Conservation (phyloP, 2,797 vertebrate genomes). For the Adrianichthys oophorus region DNA sequence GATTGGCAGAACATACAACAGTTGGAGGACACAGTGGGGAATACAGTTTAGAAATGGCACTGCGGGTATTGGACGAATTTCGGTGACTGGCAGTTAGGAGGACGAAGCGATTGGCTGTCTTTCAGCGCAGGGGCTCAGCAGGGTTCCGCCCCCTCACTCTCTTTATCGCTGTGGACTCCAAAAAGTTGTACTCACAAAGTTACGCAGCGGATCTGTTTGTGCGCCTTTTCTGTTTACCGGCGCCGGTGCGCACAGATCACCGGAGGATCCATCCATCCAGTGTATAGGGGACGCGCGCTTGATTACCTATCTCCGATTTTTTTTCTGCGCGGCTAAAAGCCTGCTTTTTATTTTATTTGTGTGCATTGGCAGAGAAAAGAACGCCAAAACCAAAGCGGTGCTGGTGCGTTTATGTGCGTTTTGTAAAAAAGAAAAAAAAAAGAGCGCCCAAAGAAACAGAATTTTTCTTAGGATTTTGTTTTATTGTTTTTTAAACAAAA, state of each 20-base stretch:
- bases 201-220: slow-evolving; percentile 73
- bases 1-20: slow-evolving; percentile 97
- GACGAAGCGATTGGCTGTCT: slow-evolving; percentile 94
- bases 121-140: slow-evolving; percentile 91
- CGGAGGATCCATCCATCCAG: slow-evolving; percentile 32
- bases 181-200: slow-evolving; percentile 86
- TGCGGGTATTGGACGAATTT: slow-evolving; percentile 95
- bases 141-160: slow-evolving; percentile 89
- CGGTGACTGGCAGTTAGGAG: slow-evolving; percentile 95
- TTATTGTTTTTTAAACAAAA: too few species aligned
- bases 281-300: slow-evolving; percentile 29
- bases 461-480: too few species aligned
- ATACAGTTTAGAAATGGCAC: slow-evolving; percentile 92
- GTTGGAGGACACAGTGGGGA: slow-evolving; percentile 93
- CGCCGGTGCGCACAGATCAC: slow-evolving; percentile 55
- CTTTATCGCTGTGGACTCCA: slow-evolving; percentile 79
- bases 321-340: slow-evolving; percentile 1
- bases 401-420: too few species aligned
- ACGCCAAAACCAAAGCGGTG: too few species aligned
- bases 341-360: too few species aligned
- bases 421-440: too few species aligned
- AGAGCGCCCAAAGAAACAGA: too few species aligned
- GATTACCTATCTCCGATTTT: slow-evolving; percentile 1
- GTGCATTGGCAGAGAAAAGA: too few species aligned
- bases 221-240: slow-evolving; percentile 62